phyloP scores from a whole-genome alignment of 2,113 vertebrate species.

The Sterrhoptilus dennistouni region DNA sequence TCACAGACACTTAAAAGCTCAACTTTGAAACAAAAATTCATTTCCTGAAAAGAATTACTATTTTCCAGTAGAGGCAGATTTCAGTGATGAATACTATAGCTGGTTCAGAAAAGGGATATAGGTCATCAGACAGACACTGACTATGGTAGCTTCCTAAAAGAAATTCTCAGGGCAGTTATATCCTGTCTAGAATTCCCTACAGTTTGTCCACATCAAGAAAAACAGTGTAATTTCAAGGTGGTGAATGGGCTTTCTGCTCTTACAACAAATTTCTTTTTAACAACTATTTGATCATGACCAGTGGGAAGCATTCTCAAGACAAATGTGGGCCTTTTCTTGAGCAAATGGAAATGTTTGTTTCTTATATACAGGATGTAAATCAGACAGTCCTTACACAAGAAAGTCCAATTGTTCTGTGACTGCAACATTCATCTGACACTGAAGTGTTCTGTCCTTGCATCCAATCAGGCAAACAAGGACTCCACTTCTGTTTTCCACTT shows the following conservation, averaged over 20 bases:
- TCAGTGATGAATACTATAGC: neutral
- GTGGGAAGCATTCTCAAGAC: neutral
- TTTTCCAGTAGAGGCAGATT: neutral
- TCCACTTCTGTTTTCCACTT: neutral
- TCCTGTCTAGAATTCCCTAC: neutral
- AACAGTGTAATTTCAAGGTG: neutral
- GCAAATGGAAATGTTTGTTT: neutral
- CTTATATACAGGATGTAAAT: constrained; percentile 21
- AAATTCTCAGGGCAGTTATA: neutral
- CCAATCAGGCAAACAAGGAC: neutral
- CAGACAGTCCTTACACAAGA: neutral
- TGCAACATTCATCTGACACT: neutral
- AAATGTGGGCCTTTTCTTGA: neutral
- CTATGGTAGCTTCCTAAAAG: neutral
- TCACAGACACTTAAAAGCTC: neutral
- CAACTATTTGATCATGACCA: neutral
- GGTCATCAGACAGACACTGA: neutral
- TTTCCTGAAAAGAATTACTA: neutral
- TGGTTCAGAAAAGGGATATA: neutral
- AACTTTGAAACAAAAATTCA: neutral
- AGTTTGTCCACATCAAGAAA: neutral
- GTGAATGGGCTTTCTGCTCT: neutral
- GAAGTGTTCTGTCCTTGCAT: neutral
- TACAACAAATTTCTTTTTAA: neutral
- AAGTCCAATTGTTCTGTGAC: neutral